A percentile compares a stretch with the other conserved stretches of the same genome.
Conservation (phyloP, 1,140 invertebrate species). For the Heliconius nattereri region DNA sequence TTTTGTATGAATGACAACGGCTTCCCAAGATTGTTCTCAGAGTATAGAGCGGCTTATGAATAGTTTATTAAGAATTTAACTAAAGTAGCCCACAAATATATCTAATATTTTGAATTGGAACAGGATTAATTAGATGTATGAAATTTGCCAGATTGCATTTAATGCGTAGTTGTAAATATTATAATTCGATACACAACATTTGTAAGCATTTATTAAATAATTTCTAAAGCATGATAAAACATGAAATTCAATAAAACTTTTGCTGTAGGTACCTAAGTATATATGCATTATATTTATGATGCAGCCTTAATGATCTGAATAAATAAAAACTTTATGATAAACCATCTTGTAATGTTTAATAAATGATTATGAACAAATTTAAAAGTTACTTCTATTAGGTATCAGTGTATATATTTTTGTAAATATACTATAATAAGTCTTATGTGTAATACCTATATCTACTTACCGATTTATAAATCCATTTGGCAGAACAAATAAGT, state of each 20-base stretch:
- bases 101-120: no score
- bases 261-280: no score
- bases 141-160: constrained; percentile 9
- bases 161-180: constrained; percentile 2
- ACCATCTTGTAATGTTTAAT: background rate
- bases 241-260: background rate
- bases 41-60: no score
- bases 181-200: background rate
- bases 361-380: background rate
- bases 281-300: no score
- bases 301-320: no score
- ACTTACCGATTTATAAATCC: constrained; percentile 22
- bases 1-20: no score
- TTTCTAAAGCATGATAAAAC: background rate
- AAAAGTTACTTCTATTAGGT: background rate
- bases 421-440: background rate
- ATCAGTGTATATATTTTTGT: background rate
- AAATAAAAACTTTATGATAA: no score
- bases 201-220: background rate
- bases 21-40: no score
- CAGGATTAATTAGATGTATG: background rate
- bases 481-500: constrained; percentile 28
- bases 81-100: no score
- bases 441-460: background rate
- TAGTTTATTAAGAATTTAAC: no score